A percentile compares a stretch with the other conserved stretches of the same genome.
These are phyloP conservation scores for Pachyramphus minor DNA, from an alignment of 2,113 vertebrate genomes.

Conservation along the genomic window DNA sequence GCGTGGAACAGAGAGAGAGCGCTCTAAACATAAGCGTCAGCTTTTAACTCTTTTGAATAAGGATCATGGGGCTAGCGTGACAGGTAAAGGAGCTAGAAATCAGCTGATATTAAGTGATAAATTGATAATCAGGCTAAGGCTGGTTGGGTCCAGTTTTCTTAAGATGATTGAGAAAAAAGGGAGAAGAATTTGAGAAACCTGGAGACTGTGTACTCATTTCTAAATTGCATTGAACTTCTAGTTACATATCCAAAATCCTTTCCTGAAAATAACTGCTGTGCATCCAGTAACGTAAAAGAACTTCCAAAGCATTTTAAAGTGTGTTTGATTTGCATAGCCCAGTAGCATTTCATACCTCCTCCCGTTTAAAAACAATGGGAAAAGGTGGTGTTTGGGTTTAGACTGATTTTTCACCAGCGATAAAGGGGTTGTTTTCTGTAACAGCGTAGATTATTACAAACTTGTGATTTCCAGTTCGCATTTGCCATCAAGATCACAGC, in stretches of 20 bases:
- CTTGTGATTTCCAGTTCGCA: background rate
- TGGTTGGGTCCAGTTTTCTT: background rate
- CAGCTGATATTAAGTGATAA: background rate
- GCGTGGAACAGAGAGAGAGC: background rate
- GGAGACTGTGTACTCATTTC: background rate
- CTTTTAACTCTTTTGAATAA: background rate
- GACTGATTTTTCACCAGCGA: background rate
- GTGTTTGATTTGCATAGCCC: background rate
- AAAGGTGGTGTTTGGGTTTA: background rate
- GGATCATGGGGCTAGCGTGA: background rate
- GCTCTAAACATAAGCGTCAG: fast-evolving
- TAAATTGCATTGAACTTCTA: background rate
- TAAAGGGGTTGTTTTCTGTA: background rate
- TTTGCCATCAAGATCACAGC: conserved; percentile 10
- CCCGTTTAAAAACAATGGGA: background rate
- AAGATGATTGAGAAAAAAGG: background rate
- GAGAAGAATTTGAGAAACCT: background rate
- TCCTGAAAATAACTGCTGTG: background rate
- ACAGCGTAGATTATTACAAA: background rate
- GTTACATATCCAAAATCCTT: background rate
- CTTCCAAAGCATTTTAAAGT: background rate
- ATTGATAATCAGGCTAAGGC: background rate
- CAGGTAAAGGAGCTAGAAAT: background rate
- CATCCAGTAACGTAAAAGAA: background rate
- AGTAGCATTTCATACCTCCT: background rate